These are phyloP conservation scores for Pristionchus mayeri DNA, from an alignment of 2,888 invertebrate genomes.

Conservation along the genomic window DNA sequence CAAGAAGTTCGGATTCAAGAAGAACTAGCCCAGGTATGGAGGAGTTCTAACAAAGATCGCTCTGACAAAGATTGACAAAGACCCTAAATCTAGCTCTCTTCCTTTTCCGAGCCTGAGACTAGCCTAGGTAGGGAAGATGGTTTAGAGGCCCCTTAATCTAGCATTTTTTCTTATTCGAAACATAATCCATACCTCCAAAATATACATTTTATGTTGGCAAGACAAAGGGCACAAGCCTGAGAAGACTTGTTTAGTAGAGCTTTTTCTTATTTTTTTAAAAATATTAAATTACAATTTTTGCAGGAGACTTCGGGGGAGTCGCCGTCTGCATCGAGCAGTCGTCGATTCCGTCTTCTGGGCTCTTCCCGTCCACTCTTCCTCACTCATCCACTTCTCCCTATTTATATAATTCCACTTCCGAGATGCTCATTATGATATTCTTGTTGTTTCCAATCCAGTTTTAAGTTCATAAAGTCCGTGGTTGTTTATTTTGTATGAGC, in stretches of 20 bases:
- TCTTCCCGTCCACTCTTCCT: neutral
- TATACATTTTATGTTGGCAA: too few relatives aligned
- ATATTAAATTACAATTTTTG: neutral
- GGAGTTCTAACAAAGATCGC: neutral
- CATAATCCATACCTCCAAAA: too few relatives aligned
- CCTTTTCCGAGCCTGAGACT: too few relatives aligned
- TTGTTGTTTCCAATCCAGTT: conserved; percentile 35
- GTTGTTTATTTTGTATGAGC: neutral
- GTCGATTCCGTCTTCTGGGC: conserved; percentile 45
- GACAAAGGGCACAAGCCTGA: too few relatives aligned
- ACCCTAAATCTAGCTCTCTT: too few relatives aligned
- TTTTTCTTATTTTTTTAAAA: too few relatives aligned
- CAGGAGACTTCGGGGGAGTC: conserved; percentile 44
- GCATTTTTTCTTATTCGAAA: too few relatives aligned
- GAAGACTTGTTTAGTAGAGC: too few relatives aligned
- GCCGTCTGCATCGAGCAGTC: neutral
- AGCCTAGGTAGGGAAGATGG: too few relatives aligned
- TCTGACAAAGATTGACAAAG: too few relatives aligned
- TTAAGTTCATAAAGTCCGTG: neutral
- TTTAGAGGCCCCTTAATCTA: too few relatives aligned
- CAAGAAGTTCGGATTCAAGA: conserved; percentile 99
- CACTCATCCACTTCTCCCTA: neutral
- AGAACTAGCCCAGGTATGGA: conserved; percentile 77
- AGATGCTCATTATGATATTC: conserved; percentile 22
- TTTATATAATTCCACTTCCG: neutral